These are phyloP conservation scores for Chaetorhynchus papuensis DNA, from an alignment of 2,113 vertebrate species.

Conservation along the genomic window DNA sequence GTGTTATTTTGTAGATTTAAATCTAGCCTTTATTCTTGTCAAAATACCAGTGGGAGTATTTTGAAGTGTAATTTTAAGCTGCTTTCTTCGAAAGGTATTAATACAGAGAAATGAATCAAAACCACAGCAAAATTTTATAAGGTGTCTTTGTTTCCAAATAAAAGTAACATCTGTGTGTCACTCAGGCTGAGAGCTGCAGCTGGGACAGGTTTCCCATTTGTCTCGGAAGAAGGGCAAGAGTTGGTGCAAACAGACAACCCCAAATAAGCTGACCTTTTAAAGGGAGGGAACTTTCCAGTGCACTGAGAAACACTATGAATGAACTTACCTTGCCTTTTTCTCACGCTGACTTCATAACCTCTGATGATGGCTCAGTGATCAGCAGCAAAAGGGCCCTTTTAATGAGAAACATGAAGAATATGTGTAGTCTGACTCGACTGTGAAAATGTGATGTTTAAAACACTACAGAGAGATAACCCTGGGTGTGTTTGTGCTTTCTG, in stretches of 20 bases:
- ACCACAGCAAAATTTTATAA: neutral
- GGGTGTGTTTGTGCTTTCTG: neutral
- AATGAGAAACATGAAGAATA: neutral
- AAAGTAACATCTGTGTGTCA: neutral
- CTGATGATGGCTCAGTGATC: neutral
- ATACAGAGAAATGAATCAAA: neutral
- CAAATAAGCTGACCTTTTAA: neutral
- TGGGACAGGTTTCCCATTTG: neutral
- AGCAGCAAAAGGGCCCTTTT: neutral
- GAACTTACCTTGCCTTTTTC: neutral
- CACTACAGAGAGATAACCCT: rapidly evolving
- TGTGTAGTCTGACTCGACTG: rapidly evolving
- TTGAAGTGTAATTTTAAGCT: neutral
- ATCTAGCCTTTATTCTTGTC: neutral
- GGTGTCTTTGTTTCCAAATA: neutral
- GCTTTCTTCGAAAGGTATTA: neutral
- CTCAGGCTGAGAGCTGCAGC: neutral
- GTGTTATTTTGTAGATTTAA: neutral
- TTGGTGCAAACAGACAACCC: neutral
- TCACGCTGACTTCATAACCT: neutral
- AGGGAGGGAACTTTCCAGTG: neutral
- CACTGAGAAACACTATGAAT: neutral
- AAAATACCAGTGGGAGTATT: neutral
- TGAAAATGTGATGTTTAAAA: neutral
- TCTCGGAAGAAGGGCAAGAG: neutral